Percentiles rank a stretch among this genome's conserved stretches.
phyloP scores from a whole-genome alignment of 2,888 invertebrate genomes.

The Automeris io region DNA sequence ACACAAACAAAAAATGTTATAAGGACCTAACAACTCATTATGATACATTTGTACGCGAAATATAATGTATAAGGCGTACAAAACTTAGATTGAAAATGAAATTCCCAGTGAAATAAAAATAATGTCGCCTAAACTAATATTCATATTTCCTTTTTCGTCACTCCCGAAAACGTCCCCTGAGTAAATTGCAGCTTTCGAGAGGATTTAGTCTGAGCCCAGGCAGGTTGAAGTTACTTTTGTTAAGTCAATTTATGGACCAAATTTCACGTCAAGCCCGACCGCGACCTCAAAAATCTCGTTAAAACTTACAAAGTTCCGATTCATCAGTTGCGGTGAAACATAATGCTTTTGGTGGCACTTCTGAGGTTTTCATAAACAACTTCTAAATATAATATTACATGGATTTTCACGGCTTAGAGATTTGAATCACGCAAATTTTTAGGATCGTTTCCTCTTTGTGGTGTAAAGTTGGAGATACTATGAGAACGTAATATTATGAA shows the following conservation, averaged over 20 bases:
- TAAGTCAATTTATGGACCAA: constrained; percentile 51
- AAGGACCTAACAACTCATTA: background rate
- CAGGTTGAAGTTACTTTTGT: constrained; percentile 38
- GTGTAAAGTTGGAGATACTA: too few relatives aligned
- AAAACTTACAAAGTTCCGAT: constrained; percentile 46
- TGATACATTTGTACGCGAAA: background rate
- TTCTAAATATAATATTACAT: background rate
- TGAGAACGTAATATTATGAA: too few relatives aligned
- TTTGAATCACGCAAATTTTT: background rate
- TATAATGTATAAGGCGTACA: background rate
- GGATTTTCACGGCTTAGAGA: background rate
- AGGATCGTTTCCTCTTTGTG: background rate
- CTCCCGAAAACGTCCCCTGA: constrained; percentile 18
- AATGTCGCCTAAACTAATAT: constrained; percentile 13
- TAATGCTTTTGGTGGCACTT: constrained; percentile 18
- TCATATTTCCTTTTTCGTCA: constrained; percentile 18
- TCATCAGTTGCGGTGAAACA: constrained; percentile 19
- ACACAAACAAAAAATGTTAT: background rate
- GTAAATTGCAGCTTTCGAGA: constrained; percentile 30
- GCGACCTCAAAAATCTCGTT: constrained; percentile 57
- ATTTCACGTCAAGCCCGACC: constrained; percentile 29
- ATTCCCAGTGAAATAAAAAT: constrained; percentile 13
- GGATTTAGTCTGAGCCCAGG: constrained; percentile 36
- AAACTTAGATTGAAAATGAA: background rate
- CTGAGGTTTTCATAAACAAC: constrained; percentile 10